Percentiles rank a stretch among this genome's conserved stretches.
Evolutionary conservation across 2,888 invertebrate species (phyloP).

Genomic region (Siphonodentalium dalli): DNA sequence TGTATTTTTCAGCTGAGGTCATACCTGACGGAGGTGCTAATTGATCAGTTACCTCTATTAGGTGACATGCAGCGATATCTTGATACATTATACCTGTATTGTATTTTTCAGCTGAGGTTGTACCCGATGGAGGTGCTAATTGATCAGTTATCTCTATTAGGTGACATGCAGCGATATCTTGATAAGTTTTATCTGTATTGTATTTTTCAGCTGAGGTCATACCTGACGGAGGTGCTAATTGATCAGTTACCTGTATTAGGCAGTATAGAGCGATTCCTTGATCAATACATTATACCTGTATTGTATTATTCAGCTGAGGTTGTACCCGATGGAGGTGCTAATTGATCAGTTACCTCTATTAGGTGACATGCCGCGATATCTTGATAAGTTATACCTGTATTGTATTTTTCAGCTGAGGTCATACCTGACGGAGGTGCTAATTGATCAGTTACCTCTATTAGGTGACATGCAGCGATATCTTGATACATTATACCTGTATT

Average conservation of each 20-base stretch:
- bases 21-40: slow-evolving; percentile 73
- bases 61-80: slow-evolving; percentile 81
- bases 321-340: slow-evolving; percentile 74
- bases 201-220: slow-evolving; percentile 72
- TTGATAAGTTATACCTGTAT: too few species aligned
- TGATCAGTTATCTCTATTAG: slow-evolving; percentile 83
- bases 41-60: slow-evolving; percentile 85
- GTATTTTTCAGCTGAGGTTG: slow-evolving; percentile 71
- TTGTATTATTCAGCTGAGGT: slow-evolving; percentile 70
- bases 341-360: slow-evolving; percentile 85
- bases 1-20: slow-evolving; percentile 71
- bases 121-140: slow-evolving; percentile 75
- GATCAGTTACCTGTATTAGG: slow-evolving; percentile 84
- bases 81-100: too few species aligned
- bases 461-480: slow-evolving; percentile 81
- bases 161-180: slow-evolving; percentile 81
- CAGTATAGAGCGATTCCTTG: slow-evolving; percentile 81
- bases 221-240: slow-evolving; percentile 75
- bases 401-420: slow-evolving; percentile 71
- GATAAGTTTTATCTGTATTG: slow-evolving; percentile 66
- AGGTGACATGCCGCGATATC: slow-evolving; percentile 78
- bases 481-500: too few species aligned
- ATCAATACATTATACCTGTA: too few species aligned
- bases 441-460: slow-evolving; percentile 85
- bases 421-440: slow-evolving; percentile 73